Evolutionary conservation across 1,140 invertebrate genomes (phyloP).

Genomic region (Dendrolimus punctatus): DNA sequence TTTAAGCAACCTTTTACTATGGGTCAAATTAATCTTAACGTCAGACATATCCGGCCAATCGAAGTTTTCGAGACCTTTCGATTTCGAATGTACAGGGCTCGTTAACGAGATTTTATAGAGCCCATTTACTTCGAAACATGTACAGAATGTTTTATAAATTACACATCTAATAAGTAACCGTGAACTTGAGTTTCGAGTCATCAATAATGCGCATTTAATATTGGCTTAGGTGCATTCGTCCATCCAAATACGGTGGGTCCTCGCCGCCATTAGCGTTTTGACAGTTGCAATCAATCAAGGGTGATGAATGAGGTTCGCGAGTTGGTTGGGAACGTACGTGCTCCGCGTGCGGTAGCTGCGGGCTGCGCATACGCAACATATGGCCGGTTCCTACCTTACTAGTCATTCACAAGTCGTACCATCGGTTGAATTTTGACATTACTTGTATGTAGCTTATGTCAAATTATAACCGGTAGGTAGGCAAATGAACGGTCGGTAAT

Average conservation of each 20-base stretch:
- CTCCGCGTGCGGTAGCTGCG: constrained; percentile 5
- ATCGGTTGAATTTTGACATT: too few species aligned
- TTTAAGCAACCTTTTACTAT: too few species aligned
- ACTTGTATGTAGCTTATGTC: too few species aligned
- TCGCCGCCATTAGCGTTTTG: constrained; percentile 62
- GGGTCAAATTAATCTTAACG: too few species aligned
- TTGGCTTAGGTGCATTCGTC: constrained; percentile 57
- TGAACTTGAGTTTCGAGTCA: constrained; percentile 50
- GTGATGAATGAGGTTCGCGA: constrained; percentile 62
- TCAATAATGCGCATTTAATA: constrained; percentile 63
- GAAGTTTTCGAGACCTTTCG: constrained; percentile 2
- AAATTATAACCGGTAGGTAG: too few species aligned
- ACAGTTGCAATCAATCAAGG: constrained; percentile 67
- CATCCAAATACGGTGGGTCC: constrained; percentile 52
- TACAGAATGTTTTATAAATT: constrained; percentile 50
- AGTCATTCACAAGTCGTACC: too few species aligned
- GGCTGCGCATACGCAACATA: background rate
- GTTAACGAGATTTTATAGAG: constrained; percentile 31
- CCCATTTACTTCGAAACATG: constrained; percentile 32
- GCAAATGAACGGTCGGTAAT: too few species aligned
- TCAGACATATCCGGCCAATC: too few species aligned
- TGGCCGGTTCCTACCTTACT: background rate
- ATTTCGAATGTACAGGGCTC: constrained; percentile 14
- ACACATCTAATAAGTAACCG: constrained; percentile 59
- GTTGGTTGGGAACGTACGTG: constrained; percentile 1